Evolutionary conservation across 1,140 invertebrate species (phyloP), one percentile per base, ranked within the genome.

Genomic region (Drosophila dunni): DNA sequence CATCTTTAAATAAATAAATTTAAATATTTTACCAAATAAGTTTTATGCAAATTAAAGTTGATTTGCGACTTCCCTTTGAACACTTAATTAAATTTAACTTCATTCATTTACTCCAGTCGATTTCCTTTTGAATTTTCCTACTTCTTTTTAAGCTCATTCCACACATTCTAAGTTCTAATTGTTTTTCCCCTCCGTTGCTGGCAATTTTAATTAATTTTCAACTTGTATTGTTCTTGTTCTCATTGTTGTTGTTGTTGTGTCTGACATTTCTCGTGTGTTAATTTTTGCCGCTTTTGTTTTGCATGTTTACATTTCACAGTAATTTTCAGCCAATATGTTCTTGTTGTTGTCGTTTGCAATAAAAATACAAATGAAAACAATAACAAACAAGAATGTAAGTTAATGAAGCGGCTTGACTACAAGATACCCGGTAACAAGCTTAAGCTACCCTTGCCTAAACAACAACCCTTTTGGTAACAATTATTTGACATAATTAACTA

Each of bases 161-260:
- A 29, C 24, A 29, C 24, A 29, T 5, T 5, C 20, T 42, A 50
- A 44, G 45, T 68, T 68, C 46, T 61, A 68, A 61, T 68, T 68
- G 57, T 42, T 42, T 68, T 68, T 38, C 34, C 24, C 24, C 24
- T 29, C 71, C 65, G 79, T 56, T 63, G 75, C 48, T 46, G 73
- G 79, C 44, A 62, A 69, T 75, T 63, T 74, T 81, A 81, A 81
- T 81, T 81, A 81, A 81, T 72, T 73, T 61, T 45, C 46, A 45
- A 40, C 48, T 73, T 51, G 46, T 13, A 8, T n/a, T 69, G 15
- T 50, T n/a, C 24, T 48, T 48, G 0, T 46, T 46, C 20, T 61
- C 6, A 10, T 66, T 66, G 13, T 44, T 13, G 13, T 57, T 51
- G 10, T 34, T 50, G 11, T 3, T 65, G 15, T 33, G 38, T 45